Evolutionary conservation across 2,113 vertebrate species (phyloP).

Genomic region (Tricholaema leucomelas): DNA sequence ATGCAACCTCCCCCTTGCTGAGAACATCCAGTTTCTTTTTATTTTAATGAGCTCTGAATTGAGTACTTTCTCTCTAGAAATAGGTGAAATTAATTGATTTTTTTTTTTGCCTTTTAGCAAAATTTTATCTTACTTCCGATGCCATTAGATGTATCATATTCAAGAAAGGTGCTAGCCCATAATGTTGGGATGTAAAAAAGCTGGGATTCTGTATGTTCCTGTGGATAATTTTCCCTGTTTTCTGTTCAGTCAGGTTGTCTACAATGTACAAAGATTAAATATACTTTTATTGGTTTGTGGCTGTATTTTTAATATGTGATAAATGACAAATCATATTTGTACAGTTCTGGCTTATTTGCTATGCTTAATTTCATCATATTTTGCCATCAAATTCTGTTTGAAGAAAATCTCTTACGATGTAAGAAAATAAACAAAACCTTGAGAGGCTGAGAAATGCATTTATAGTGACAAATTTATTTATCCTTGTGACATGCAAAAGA

Average conservation of each 20-base stretch:
- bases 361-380: background rate
- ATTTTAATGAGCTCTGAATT: background rate
- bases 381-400: constrained; percentile 8
- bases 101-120: background rate
- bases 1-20: background rate
- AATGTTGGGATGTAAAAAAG: background rate
- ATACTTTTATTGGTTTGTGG: background rate
- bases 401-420: constrained; percentile 1
- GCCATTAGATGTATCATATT: background rate
- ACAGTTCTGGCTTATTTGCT: background rate
- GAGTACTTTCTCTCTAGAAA: background rate
- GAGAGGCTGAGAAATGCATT: background rate
- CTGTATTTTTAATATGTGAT: background rate
- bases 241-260: background rate
- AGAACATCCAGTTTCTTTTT: background rate
- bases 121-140: background rate
- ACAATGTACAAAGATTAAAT: background rate
- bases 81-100: no score
- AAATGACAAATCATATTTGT: background rate
- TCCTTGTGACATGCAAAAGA: background rate
- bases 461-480: background rate
- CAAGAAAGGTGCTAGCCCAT: background rate
- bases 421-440: constrained; percentile 6
- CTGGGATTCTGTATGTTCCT: background rate
- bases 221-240: background rate